These are phyloP conservation scores for Centrocercus urophasianus DNA, from an alignment of 2,113 vertebrate species.

Conservation along the genomic window DNA sequence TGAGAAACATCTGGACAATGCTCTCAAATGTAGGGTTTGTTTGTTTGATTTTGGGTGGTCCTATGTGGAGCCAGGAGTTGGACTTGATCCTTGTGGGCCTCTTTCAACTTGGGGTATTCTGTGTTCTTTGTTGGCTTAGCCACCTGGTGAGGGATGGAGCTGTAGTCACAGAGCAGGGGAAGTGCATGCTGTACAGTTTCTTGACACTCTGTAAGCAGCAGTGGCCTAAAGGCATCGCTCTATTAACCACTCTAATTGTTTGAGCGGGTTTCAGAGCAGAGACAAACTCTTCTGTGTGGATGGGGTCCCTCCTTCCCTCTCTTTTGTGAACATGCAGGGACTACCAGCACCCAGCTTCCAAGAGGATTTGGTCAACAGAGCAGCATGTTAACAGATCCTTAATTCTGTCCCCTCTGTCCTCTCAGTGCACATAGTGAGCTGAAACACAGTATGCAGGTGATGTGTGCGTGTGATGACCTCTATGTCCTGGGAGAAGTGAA, in stretches of 20 bases:
- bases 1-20: no score
- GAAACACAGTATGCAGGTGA: neutral
- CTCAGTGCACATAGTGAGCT: neutral
- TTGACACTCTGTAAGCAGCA: rapidly evolving
- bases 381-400: neutral
- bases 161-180: neutral
- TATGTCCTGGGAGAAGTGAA: neutral
- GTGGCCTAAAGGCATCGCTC: neutral
- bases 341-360: neutral
- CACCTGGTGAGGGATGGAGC: neutral
- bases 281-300: neutral
- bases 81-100: no score
- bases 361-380: neutral
- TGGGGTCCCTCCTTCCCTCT: neutral
- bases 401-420: neutral
- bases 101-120: no score
- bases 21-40: no score
- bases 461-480: neutral
- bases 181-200: rapidly evolving
- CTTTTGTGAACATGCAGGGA: neutral
- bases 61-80: no score
- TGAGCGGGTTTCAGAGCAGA: neutral
- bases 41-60: no score
- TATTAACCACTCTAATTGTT: neutral
- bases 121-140: neutral